Base-by-base conservation (phyloP, 2,888 invertebrate species). In the Brachyptera risi region DNA sequence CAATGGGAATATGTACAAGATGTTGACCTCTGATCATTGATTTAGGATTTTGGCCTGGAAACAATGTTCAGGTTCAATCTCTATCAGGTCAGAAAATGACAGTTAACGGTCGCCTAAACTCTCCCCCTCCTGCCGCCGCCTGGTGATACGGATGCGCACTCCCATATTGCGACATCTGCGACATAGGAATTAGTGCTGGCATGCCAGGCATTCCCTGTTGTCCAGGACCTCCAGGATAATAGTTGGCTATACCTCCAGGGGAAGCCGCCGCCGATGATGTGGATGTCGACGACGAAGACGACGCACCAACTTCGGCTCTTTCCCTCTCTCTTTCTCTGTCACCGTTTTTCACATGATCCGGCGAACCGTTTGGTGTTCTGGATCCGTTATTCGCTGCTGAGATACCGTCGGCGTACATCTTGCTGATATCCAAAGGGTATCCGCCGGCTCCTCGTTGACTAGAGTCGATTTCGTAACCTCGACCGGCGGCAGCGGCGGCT, bases 1-100 rank as follows among this genome's bases (percentile, higher is more conserved):
- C 9, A 4, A 44, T 44, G 44, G 23, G 3, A 26, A 3, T 24
- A 49, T 27, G 35, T 27, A 51, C 31, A 51, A 27, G 26, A 19
- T 27, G 26, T 13, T 15, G 51, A 4, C 21, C 15, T n/a, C 17
- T 19, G 44, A 9, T 21, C 17, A 38, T 5, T 35, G 4, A 21
- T 44, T 4, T 7, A 4, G 44, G 17, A 13, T 7, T 4, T 5
- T 44, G 17, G 13, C 13, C 17, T n/a, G 21, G 17, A 27, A 47
- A 17, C 17, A 35, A 15, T 23, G 21, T 21, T 3, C n/a, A 38
- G 23, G 37, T 57, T 58, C 60, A 73, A 61, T 72, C 70, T 71
- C 77, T 75, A 71, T 87, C 87, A 80, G 87, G 87, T 89, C 88
- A 90, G 81, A 89, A 88, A 82, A 89, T 87, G 69, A 89, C 88